Conservation (phyloP, 1,140 invertebrate species). For the Drosophila biarmipes region DNA sequence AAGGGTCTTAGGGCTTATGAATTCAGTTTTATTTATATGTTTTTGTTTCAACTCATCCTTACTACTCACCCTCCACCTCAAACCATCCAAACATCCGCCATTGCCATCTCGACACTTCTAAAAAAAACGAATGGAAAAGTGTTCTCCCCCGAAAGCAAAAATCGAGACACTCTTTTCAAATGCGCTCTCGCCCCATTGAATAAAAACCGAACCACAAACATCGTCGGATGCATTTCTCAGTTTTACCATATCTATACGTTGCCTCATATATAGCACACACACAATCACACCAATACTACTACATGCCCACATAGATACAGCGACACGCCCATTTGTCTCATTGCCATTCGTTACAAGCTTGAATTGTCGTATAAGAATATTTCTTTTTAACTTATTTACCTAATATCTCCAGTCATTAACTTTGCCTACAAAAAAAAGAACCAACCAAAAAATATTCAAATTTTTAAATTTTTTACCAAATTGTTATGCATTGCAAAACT, state of each 20-base stretch:
- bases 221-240: constrained; percentile 47
- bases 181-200: constrained; percentile 33
- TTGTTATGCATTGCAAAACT: constrained; percentile 61
- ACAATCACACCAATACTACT: constrained; percentile 8
- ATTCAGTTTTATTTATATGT: constrained; percentile 24
- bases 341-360: constrained; percentile 65
- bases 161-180: constrained; percentile 77
- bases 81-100: constrained; percentile 43
- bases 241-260: constrained; percentile 31
- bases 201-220: constrained; percentile 27
- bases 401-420: constrained; percentile 84
- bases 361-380: constrained; percentile 56
- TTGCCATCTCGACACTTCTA: constrained; percentile 42
- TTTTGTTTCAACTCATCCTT: constrained; percentile 41
- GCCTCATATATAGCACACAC: constrained; percentile 30
- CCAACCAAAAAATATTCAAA: constrained; percentile 28
- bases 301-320: constrained; percentile 30
- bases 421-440: constrained; percentile 63
- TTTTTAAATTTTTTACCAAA: constrained; percentile 70
- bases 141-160: constrained; percentile 21
- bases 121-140: constrained; percentile 40
- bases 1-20: constrained; percentile 17
- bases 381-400: constrained; percentile 70
- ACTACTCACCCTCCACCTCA: constrained; percentile 43
- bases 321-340: constrained; percentile 41